Conservation (phyloP, 2,888 invertebrate species). For the Acrobasis repandana region DNA sequence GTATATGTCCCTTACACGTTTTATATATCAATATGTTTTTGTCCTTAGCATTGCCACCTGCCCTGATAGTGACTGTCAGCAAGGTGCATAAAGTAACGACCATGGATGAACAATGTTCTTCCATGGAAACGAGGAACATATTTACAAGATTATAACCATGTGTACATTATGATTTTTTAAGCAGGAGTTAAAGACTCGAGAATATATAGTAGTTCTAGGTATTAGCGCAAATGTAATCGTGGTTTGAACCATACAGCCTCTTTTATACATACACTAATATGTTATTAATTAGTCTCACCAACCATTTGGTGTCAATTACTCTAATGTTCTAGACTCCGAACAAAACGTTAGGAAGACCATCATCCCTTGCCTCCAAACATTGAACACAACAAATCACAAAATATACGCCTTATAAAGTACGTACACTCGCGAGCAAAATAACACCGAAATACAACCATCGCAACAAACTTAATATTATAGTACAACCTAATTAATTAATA, state of each 20-base stretch:
- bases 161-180: too few relatives aligned
- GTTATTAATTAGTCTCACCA: slow-evolving; percentile 12
- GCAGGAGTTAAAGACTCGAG: too few relatives aligned
- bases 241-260: slow-evolving; percentile 12
- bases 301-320: slow-evolving; percentile 25
- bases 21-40: too few relatives aligned
- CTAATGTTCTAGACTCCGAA: slow-evolving; percentile 3
- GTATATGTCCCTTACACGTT: too few relatives aligned
- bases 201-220: not conserved
- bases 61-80: too few relatives aligned
- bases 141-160: too few relatives aligned
- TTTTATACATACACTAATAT: slow-evolving; percentile 13
- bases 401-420: slow-evolving; percentile 9
- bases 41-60: too few relatives aligned
- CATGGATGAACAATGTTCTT: too few relatives aligned
- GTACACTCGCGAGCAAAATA: slow-evolving; percentile 12
- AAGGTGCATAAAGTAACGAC: too few relatives aligned
- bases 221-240: not conserved
- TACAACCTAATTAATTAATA: slow-evolving; percentile 8
- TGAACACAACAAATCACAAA: slow-evolving; percentile 32
- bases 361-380: slow-evolving; percentile 18
- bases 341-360: slow-evolving; percentile 17
- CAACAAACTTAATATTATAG: slow-evolving; percentile 6
- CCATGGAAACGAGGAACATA: too few relatives aligned
- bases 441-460: not conserved